Conservation (phyloP, 2,888 invertebrate species). For the Eupeodes luniger region DNA sequence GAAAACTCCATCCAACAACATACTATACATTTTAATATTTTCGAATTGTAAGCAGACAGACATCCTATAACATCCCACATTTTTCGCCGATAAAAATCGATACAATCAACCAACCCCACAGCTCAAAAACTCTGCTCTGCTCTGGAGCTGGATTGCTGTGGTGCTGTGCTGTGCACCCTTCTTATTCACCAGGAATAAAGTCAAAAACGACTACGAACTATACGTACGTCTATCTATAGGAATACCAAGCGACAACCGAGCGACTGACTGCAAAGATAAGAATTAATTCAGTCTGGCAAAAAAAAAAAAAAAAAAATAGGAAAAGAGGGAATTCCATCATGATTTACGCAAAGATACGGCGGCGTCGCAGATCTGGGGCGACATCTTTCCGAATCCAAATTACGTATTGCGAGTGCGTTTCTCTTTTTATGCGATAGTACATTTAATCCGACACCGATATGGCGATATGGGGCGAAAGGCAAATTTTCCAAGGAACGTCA, state of each 20-base stretch:
- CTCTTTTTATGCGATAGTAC: constrained; percentile 71
- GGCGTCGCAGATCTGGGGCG: constrained; percentile 75
- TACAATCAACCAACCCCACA: constrained; percentile 43
- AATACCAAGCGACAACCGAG: constrained; percentile 44
- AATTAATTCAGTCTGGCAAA: constrained; percentile 73
- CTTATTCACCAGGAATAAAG: constrained; percentile 36
- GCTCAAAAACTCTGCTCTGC: background rate
- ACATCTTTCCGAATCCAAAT: constrained; percentile 65
- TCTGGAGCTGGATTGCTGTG: too few species aligned
- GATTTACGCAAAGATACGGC: constrained; percentile 75
- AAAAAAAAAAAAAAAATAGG: constrained; percentile 23
- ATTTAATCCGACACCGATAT: constrained; percentile 74
- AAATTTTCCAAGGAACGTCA: constrained; percentile 57
- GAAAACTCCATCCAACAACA: constrained; percentile 41
- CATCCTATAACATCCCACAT: constrained; percentile 49
- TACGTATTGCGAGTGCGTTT: constrained; percentile 72
- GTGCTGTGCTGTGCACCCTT: constrained; percentile 31
- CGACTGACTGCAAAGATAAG: constrained; percentile 64
- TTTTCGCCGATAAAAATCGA: constrained; percentile 68
- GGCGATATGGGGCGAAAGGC: constrained; percentile 63
- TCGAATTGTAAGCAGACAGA: constrained; percentile 64
- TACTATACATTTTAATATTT: constrained; percentile 69
- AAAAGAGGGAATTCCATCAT: constrained; percentile 67
- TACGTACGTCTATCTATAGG: background rate
- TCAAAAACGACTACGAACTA: constrained; percentile 46